phyloP scores from a whole-genome alignment of 1,140 invertebrate species.

The Glomeris maerens region DNA sequence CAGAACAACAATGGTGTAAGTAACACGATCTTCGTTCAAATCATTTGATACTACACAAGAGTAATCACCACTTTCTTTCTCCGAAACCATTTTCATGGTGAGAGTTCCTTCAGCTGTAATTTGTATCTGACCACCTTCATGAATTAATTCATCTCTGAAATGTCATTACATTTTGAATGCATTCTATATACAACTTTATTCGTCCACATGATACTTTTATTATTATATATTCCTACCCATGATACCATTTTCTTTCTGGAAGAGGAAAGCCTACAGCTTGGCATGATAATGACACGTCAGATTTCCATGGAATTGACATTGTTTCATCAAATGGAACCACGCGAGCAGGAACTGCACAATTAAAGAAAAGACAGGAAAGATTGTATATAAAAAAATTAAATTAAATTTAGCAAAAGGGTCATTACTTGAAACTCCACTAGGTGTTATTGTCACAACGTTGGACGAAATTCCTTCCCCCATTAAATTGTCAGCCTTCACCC shows the following conservation, averaged over 20 bases:
- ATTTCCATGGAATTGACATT: constrained; percentile 75
- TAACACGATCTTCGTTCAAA: constrained; percentile 79
- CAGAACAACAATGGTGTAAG: constrained; percentile 71
- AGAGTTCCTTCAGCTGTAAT: constrained; percentile 46
- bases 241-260: constrained; percentile 67
- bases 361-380: background rate
- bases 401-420: background rate
- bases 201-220: background rate
- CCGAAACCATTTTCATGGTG: constrained; percentile 45
- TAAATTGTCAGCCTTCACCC: constrained; percentile 25
- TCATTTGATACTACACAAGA: constrained; percentile 81
- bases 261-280: constrained; percentile 74
- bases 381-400: background rate
- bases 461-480: constrained; percentile 24
- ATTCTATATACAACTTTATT: background rate
- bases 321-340: constrained; percentile 83
- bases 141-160: background rate
- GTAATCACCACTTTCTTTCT: constrained; percentile 65
- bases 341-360: constrained; percentile 63
- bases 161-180: background rate
- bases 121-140: constrained; percentile 55
- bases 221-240: background rate
- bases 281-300: constrained; percentile 79
- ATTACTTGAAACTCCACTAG: background rate
- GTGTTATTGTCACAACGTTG: background rate